phyloP scores from a whole-genome alignment of 2,888 invertebrate species.

The Scrobipalpa atriplicella region DNA sequence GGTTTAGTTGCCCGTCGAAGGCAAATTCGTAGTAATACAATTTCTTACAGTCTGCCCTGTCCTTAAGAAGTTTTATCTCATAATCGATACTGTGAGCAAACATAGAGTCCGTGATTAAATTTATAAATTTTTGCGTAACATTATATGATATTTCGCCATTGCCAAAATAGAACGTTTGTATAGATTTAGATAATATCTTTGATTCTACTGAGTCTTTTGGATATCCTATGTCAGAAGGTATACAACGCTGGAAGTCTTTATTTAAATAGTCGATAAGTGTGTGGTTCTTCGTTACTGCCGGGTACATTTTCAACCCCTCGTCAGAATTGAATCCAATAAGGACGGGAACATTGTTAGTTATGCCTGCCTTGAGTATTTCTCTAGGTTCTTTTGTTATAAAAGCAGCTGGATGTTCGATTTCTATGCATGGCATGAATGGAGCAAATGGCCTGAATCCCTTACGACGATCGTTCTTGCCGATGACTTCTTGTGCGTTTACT shows the following conservation, averaged over 20 bases:
- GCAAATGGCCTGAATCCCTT: constrained; percentile 39
- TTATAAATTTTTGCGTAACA: constrained; percentile 34
- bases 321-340: constrained; percentile 60
- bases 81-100: constrained; percentile 35
- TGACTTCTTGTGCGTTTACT: constrained; percentile 39
- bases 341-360: constrained; percentile 57
- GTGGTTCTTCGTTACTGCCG: constrained; percentile 31
- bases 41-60: constrained; percentile 29
- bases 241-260: constrained; percentile 41
- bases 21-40: constrained; percentile 38
- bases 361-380: constrained; percentile 48
- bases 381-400: constrained; percentile 56
- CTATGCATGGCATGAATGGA: constrained; percentile 61
- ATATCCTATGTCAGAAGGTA: constrained; percentile 48
- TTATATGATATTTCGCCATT: constrained; percentile 34
- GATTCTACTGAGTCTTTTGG: constrained; percentile 39
- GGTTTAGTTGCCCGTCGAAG: constrained; percentile 38
- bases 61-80: constrained; percentile 38
- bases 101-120: constrained; percentile 38
- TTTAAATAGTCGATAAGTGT: constrained; percentile 36
- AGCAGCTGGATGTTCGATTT: constrained; percentile 46
- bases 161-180: constrained; percentile 46
- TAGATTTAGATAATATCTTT: constrained; percentile 39
- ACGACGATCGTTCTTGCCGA: constrained; percentile 35
- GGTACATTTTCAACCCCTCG: constrained; percentile 51